Percentiles rank a stretch among this genome's conserved stretches.
Conservation (phyloP, 92 coral and sea anemone genomes). For the Epizoanthus illoricatus region DNA sequence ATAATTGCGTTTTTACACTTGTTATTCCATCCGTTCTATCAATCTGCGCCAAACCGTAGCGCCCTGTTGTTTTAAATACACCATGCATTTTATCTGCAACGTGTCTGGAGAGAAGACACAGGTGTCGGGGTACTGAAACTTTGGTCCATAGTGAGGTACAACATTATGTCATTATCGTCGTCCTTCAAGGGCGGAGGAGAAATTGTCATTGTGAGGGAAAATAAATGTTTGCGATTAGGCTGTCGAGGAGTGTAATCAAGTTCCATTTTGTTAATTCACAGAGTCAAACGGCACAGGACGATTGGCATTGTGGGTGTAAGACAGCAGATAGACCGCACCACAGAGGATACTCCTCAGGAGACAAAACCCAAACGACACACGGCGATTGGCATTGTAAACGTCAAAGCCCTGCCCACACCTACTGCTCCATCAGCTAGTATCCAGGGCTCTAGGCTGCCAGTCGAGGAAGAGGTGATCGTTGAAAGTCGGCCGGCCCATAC, state of each 20-base stretch:
- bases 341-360: conserved; percentile 52
- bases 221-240: no score
- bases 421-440: neutral
- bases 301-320: conserved; percentile 93
- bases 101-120: no score
- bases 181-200: no score
- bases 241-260: neutral
- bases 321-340: conserved; percentile 80
- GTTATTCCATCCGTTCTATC: no score
- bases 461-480: conserved; percentile 43
- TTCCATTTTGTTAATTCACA: conserved; percentile 14
- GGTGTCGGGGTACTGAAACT: no score
- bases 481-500: conserved; percentile 22
- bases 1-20: no score
- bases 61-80: no score
- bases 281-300: conserved; percentile 87
- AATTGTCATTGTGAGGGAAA: no score
- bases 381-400: conserved; percentile 81
- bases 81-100: no score
- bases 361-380: conserved; percentile 92
- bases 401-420: conserved; percentile 15
- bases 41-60: no score
- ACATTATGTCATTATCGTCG: no score
- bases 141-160: no score
- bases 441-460: conserved; percentile 17